Conservation (phyloP, 2,113 vertebrate genomes). For the Leiothrix lutea region DNA sequence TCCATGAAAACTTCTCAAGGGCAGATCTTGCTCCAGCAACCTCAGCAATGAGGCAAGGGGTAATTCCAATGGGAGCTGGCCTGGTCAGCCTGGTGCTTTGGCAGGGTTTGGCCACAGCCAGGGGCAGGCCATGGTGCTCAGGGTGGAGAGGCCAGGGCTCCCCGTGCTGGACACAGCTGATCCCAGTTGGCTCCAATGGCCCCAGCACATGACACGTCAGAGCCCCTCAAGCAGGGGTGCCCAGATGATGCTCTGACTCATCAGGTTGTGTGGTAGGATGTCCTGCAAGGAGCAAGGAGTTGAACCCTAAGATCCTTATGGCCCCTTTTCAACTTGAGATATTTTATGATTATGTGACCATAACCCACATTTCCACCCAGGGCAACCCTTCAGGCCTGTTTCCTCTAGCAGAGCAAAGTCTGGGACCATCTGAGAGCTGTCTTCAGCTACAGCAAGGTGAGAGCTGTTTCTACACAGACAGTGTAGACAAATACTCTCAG, state of each 20-base stretch:
- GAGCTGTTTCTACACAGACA: not conserved
- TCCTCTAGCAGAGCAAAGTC: not conserved
- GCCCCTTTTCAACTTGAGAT: not conserved
- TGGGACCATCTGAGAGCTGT: not conserved
- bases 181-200: not conserved
- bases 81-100: not conserved
- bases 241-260: not conserved
- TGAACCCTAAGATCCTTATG: not conserved
- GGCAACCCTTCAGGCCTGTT: accelerated
- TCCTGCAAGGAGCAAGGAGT: not conserved
- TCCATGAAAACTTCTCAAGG: not conserved
- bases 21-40: not conserved
- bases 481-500: not conserved
- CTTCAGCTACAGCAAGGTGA: not conserved
- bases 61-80: not conserved
- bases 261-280: not conserved
- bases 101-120: not conserved
- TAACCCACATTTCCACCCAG: not conserved
- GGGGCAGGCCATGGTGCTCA: no score
- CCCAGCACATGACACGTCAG: not conserved
- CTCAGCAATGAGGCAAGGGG: not conserved
- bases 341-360: not conserved
- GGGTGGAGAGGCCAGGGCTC: no score
- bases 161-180: accelerated
- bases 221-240: not conserved